Evolutionary conservation across 1,140 invertebrate genomes (phyloP), one percentile per base, ranked within the genome.

Genomic region (Tachypleus tridentatus): DNA sequence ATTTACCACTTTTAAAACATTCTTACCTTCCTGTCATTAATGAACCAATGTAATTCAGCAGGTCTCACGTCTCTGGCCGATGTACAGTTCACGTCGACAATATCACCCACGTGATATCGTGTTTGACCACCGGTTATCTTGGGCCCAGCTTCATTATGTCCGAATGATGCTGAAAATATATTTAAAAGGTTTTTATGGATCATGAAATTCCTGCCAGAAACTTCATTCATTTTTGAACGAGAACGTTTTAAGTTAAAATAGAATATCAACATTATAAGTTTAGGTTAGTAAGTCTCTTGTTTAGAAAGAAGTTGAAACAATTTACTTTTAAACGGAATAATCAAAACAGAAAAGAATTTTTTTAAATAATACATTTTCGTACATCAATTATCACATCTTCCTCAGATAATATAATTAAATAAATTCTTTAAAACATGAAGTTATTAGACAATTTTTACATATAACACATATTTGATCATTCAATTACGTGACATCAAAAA

Each of bases 1-100:
- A 54, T 9, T 54, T 8, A 8, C 53, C n/a, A 9, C n/a, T n/a
- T n/a, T 54, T 9, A 9, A 8, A 54, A n/a, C 8, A 54, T 54
- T 54, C 59, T 74, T 59, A 72, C 71, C 60, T 69, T 59, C 66
- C 71, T 63, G 56, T 69, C 67, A 50, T 72, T 72, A 4, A 72
- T 71, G 58, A 65, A 71, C 71, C 71, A 72, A 47, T 65, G 62
- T 8, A 72, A 50, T 57, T 70, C 62, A 47, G 71, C 67, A 3
- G 66, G 66, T 3, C 64, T 64, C 29, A 58, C 61, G 4, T 61
- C 64, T 53, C 47, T 58, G 8, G 66, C 65, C 10, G 64, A 65
- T 10, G 66, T 89, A 75, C 89, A 92, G 78, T 91, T 92, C 65
- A 92, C 77, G 73, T 85, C 85, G 67, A 92, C 81, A 64, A 84